Evolutionary conservation across 23 tunicate genomes (phyloP), one percentile per base, ranked within the genome.

Genomic region (Trididemnum nubilum): DNA sequence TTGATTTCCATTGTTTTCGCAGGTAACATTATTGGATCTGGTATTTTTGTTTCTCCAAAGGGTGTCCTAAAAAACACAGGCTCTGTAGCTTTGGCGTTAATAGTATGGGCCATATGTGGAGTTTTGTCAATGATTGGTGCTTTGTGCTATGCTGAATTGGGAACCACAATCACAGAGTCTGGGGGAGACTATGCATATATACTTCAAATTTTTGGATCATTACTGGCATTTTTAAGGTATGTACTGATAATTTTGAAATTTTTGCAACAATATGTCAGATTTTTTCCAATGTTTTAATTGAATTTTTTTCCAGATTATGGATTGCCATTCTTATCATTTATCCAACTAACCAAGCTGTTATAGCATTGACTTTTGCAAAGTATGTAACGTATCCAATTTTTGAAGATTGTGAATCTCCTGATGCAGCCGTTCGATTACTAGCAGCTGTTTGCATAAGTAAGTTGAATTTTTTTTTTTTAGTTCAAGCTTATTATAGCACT

Each of bases 11-110:
- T 61, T 61, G 4, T 61, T 23, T 81, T 73, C 59, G 39, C 61
- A 93, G 99, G 99, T 33, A 96, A 96, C 69, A 92, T 96, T 64
- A 96, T 96, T 75, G 99, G 99, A 19, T 92, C 97, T 58, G 99
- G 99, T 21, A 96, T 96, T 2, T 96, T 96, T 65, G 97, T 96
- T 40, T 96, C 99, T 5, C 99, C 99, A 21, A 92, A 91, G 40
- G 99, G 97, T 33, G 99, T 96, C 28, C 66, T 96, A 25, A 33
- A 74, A 79, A 77, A 91, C 38, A 92, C 96, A 0, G 97, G 97
- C 1, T 91, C 97, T 9, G 88, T 90, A 30, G 99, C 85, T 4
- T 34, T 92, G 69, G 97, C 99, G 18, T 78, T 96, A 36, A 83
- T 96, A 0, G 97, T 96, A 27, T 96, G 99, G 99, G 93, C 97